A percentile compares a stretch with the other conserved stretches of the same genome.
phyloP scores from a whole-genome alignment of 30 jellyfish, hydroid and myxozoan species.

The Chrysaora quinquecirrha region DNA sequence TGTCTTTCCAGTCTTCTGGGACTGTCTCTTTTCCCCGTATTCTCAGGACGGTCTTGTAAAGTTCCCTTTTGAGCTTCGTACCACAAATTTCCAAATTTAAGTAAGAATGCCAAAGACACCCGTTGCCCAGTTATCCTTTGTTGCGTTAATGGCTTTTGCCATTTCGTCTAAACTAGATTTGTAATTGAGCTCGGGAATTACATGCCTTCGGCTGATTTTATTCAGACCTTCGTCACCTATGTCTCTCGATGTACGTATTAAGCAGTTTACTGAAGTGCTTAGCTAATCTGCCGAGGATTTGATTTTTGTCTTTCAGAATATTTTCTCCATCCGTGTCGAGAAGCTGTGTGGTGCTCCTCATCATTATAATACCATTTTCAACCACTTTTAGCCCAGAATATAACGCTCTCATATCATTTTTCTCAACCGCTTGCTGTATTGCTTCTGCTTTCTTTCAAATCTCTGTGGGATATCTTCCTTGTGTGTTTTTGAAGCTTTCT shows the following conservation, averaged over 20 bases:
- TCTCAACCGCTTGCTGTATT: neutral
- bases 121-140: neutral
- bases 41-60: neutral
- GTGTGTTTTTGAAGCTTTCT: neutral
- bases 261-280: neutral
- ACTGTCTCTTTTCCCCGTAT: neutral
- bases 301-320: neutral
- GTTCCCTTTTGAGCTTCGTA: neutral
- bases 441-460: neutral
- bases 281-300: neutral
- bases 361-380: too few species aligned
- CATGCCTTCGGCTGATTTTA: neutral
- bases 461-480: neutral
- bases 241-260: neutral
- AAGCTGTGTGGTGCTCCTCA: neutral
- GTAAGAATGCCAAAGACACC: neutral
- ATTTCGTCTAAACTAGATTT: conserved; percentile 1
- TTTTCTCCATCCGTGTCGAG: neutral
- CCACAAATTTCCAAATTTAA: conserved; percentile 3
- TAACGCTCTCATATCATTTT: neutral
- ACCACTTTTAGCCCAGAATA: neutral
- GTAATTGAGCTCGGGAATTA: neutral
- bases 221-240: neutral
- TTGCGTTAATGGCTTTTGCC: neutral
- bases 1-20: conserved; percentile 26